Conservation (phyloP, 2,888 invertebrate species). For the Cheilosia impressa region DNA sequence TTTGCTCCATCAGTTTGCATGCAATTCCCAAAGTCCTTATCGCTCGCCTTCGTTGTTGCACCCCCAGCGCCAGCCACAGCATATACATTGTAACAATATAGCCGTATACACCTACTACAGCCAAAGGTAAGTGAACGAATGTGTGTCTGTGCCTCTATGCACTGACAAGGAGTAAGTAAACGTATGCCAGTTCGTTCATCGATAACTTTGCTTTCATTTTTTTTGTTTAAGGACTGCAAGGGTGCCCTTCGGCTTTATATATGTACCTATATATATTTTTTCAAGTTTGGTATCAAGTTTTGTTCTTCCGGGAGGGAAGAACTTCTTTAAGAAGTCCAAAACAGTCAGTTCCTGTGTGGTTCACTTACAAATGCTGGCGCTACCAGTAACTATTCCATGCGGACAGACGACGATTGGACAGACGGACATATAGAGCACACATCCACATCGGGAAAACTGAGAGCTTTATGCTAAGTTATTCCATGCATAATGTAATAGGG, state of each 20-base stretch:
- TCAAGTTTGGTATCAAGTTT: slow-evolving; percentile 7
- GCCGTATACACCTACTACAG: slow-evolving; percentile 15
- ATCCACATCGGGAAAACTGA: slow-evolving; percentile 19
- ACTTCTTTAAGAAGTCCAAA: slow-evolving; percentile 59
- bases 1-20: slow-evolving; percentile 24
- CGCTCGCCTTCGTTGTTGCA: slow-evolving; percentile 57
- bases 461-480: slow-evolving; percentile 72
- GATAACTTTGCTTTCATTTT: slow-evolving; percentile 20
- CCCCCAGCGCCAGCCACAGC: slow-evolving; percentile 7
- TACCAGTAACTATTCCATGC: slow-evolving; percentile 27
- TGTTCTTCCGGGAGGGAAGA: slow-evolving; percentile 43
- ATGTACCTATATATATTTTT: background rate
- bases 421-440: slow-evolving; percentile 18
- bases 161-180: slow-evolving; percentile 37
- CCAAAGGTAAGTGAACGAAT: slow-evolving; percentile 63
- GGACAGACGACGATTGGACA: slow-evolving; percentile 47
- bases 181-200: slow-evolving; percentile 49
- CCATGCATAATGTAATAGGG: slow-evolving; percentile 72
- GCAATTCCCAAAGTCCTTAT: slow-evolving; percentile 63
- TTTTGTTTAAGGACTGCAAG: slow-evolving; percentile 12
- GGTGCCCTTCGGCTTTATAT: slow-evolving; percentile 8
- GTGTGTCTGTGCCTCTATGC: slow-evolving; percentile 46
- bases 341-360: slow-evolving; percentile 47
- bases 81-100: slow-evolving; percentile 38
- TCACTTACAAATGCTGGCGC: background rate